Evolutionary conservation across 2,888 invertebrate species (phyloP).

Genomic region (Matsumyia berberina): DNA sequence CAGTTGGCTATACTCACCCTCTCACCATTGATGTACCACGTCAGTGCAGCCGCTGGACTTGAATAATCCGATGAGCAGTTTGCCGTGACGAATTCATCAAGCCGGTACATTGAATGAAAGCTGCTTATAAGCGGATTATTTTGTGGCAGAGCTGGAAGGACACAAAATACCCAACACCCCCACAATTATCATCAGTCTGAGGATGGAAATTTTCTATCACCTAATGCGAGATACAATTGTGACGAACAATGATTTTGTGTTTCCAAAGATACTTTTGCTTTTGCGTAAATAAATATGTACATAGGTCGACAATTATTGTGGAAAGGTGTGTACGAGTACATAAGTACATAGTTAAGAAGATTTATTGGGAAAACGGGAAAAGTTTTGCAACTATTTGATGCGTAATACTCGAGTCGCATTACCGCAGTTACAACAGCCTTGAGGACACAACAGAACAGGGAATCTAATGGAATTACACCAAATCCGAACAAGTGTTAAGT

Average conservation of each 20-base stretch:
- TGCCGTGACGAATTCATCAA: conserved; percentile 82
- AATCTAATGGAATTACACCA: background rate
- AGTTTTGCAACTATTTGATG: background rate
- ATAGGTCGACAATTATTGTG: background rate
- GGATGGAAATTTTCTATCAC: background rate
- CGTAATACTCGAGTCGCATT: background rate
- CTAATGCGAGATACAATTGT: background rate
- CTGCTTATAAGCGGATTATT: conserved; percentile 82
- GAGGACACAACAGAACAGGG: background rate
- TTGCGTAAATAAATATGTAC: background rate
- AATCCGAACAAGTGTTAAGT: background rate
- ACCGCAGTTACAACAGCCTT: too few species aligned
- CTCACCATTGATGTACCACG: conserved; percentile 82
- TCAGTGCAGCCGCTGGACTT: conserved; percentile 80
- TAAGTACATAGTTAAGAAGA: conserved; percentile 49
- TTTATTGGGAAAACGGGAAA: conserved; percentile 5
- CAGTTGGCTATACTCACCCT: conserved; percentile 78
- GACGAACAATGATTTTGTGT: conserved; percentile 7
- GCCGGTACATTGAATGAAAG: conserved; percentile 80
- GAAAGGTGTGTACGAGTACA: conserved; percentile 10
- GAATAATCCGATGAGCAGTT: conserved; percentile 83
- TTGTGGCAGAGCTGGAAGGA: conserved; percentile 81
- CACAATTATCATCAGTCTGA: conserved; percentile 28
- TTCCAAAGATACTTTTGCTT: conserved; percentile 16
- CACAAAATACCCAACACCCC: conserved; percentile 23